phyloP scores from a whole-genome alignment of 2,113 vertebrate genomes.

The Accipiter cooperii region DNA sequence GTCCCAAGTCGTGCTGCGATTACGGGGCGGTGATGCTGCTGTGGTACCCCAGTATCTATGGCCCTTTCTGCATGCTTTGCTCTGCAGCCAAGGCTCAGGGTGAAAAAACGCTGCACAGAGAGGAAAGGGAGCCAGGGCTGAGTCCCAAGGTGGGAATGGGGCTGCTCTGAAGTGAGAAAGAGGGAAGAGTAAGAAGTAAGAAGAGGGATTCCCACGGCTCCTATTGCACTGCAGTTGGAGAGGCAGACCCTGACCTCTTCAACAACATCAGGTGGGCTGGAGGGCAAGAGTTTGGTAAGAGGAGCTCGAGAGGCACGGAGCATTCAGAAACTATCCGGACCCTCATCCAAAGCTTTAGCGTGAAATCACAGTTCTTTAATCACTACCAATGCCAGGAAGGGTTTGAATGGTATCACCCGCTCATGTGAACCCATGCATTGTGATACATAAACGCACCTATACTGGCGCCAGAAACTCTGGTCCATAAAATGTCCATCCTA shows the following conservation, averaged over 20 bases:
- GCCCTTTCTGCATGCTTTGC: not conserved
- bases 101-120: accelerated
- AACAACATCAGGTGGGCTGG: too few relatives aligned
- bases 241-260: not conserved
- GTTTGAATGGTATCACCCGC: not conserved
- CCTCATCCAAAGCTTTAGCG: not conserved
- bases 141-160: not conserved
- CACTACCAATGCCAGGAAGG: not conserved
- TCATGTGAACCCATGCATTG: not conserved
- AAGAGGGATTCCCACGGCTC: not conserved
- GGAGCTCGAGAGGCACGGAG: not conserved
- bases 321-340: not conserved
- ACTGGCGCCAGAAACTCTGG: not conserved
- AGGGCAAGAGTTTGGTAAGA: not conserved
- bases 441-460: not conserved
- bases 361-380: not conserved
- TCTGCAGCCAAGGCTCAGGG: not conserved
- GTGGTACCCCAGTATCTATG: not conserved
- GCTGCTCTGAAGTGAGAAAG: not conserved
- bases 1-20: not conserved
- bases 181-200: not conserved
- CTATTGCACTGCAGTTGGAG: accelerated
- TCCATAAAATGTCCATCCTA: not conserved
- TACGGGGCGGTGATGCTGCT: accelerated
- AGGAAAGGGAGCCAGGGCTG: not conserved